Conservation (phyloP, 2,888 invertebrate species). For the Artemia sp. region DNA sequence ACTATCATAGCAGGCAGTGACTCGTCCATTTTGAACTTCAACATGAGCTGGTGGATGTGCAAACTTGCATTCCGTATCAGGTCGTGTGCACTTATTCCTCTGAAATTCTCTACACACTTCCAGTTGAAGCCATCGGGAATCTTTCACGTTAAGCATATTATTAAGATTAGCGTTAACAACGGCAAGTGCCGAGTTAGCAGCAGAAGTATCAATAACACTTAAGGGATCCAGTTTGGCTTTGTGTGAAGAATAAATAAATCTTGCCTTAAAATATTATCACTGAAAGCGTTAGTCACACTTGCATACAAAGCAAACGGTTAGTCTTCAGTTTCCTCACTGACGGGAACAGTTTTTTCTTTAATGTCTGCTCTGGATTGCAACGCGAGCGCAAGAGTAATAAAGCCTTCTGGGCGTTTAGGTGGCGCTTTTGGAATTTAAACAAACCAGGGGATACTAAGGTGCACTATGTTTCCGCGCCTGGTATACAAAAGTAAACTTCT, state of each 20-base stretch:
- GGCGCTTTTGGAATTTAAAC: no score
- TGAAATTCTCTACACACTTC: slow-evolving; percentile 99
- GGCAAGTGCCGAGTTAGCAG: slow-evolving; percentile 38
- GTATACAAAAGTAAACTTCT: neutral
- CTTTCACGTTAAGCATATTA: slow-evolving; percentile 92
- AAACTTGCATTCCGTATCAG: slow-evolving; percentile 99
- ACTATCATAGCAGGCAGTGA: slow-evolving; percentile 99
- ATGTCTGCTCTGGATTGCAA: no score
- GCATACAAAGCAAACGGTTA: slow-evolving; percentile 15
- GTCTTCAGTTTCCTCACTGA: no score
- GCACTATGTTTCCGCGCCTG: no score
- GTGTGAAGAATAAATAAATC: neutral
- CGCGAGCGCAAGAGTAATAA: no score
- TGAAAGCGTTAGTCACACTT: slow-evolving; percentile 4
- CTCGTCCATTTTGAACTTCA: slow-evolving; percentile 98
- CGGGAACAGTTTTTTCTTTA: no score
- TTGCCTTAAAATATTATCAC: neutral
- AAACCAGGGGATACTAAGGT: no score
- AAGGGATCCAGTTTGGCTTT: slow-evolving; percentile 13
- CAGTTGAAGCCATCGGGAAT: slow-evolving; percentile 98
- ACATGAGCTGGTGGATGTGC: slow-evolving; percentile 99
- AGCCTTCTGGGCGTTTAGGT: no score
- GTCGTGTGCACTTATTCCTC: slow-evolving; percentile 93
- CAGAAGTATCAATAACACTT: slow-evolving; percentile 11
- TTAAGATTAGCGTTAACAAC: slow-evolving; percentile 94